A percentile compares a stretch with the other conserved stretches of the same genome.
phyloP scores from a whole-genome alignment of 2,888 invertebrate species.

The Teleiodes luculella region DNA sequence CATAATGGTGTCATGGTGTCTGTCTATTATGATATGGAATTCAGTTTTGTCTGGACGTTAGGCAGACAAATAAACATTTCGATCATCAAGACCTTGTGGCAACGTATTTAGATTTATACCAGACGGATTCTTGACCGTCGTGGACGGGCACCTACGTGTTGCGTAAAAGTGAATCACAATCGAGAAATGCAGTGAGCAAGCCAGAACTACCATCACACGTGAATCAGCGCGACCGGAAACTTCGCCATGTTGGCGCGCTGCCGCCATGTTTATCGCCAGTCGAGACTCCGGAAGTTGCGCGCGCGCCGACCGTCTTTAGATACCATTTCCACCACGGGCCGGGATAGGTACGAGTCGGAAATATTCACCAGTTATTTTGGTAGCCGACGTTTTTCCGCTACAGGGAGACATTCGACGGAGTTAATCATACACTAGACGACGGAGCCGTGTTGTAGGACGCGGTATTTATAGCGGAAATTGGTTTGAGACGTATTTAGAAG shows the following conservation, averaged over 20 bases:
- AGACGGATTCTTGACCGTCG: constrained; percentile 55
- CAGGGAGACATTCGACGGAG: constrained; percentile 64
- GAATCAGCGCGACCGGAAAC: constrained; percentile 76
- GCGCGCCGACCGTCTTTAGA: constrained; percentile 72
- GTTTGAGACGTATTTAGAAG: constrained; percentile 52
- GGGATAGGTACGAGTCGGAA: constrained; percentile 66
- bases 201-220: constrained; percentile 62
- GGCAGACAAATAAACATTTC: constrained; percentile 26
- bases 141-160: constrained; percentile 55
- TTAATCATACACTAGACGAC: constrained; percentile 70
- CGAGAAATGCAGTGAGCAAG: constrained; percentile 74
- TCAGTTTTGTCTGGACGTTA: constrained; percentile 13
- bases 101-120: constrained; percentile 35
- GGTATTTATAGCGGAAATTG: constrained; percentile 65
- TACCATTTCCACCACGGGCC: constrained; percentile 70
- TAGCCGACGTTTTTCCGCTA: constrained; percentile 71
- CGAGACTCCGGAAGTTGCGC: constrained; percentile 72
- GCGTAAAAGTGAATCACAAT: constrained; percentile 72
- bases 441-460: constrained; percentile 45
- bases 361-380: constrained; percentile 70
- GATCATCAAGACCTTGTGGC: constrained; percentile 22
- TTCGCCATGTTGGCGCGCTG: constrained; percentile 73
- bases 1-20: neutral
- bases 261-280: constrained; percentile 69
- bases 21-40: neutral